Conservation (phyloP, 1,140 invertebrate genomes). For the Elysia chlorotica region DNA sequence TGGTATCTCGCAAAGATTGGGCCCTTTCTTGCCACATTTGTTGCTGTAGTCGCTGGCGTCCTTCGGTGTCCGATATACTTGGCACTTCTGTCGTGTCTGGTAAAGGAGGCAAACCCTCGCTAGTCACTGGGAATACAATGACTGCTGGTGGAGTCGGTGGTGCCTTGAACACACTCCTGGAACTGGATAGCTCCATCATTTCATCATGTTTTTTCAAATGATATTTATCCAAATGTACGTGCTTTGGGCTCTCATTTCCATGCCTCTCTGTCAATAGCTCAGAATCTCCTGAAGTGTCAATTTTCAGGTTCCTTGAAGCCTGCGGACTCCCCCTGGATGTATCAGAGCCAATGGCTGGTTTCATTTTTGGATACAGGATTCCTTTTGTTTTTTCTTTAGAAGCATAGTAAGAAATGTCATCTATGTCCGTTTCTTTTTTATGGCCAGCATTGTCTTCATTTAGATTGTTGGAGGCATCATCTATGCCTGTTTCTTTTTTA, state of each 20-base stretch:
- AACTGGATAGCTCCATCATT: constrained; percentile 6
- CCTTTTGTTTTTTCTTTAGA: not conserved
- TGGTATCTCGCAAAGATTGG: too few species aligned
- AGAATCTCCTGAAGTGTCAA: not conserved
- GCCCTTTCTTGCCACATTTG: too few species aligned
- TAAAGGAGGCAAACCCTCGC: not conserved
- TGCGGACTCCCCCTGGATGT: too few species aligned
- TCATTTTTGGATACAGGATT: too few species aligned
- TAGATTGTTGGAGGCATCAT: too few species aligned
- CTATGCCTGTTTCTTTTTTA: too few species aligned
- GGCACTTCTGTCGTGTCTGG: constrained; percentile 12
- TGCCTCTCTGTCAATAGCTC: not conserved
- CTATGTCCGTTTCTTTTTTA: not conserved
- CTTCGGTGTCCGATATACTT: constrained; percentile 11
- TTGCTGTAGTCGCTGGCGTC: too few species aligned
- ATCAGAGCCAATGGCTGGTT: too few species aligned
- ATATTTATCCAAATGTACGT: constrained; percentile 4
- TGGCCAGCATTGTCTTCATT: not conserved
- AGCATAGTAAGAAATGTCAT: not conserved
- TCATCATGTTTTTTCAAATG: constrained; percentile 9
- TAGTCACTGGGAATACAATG: not conserved
- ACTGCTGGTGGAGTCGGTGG: too few species aligned
- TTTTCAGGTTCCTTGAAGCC: constrained; percentile 6
- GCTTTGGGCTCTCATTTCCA: not conserved
- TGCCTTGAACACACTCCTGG: not conserved